Evolutionary conservation across 2,888 invertebrate species (phyloP).

Genomic region (Tetranychus truncatus): DNA sequence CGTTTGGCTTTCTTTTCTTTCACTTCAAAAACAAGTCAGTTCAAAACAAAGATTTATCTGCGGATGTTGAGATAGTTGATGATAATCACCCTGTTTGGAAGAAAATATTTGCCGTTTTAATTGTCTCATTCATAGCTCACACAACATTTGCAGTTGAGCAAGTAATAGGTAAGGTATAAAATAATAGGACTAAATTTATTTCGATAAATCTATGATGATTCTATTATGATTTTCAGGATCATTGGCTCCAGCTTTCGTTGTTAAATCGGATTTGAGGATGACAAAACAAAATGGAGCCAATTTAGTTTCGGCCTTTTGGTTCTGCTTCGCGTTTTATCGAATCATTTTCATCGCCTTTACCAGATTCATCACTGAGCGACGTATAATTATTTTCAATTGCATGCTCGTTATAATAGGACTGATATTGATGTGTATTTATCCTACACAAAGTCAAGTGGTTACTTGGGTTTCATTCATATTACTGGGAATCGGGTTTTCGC

Average conservation of each 20-base stretch:
- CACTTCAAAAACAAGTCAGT: not conserved
- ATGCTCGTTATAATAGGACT: not conserved
- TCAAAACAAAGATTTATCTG: not conserved
- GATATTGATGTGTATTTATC: not conserved
- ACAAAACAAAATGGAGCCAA: not conserved
- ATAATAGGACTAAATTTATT: too few species aligned
- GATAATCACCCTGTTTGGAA: not conserved
- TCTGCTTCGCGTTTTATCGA: not conserved
- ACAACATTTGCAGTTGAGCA: conserved; percentile 1
- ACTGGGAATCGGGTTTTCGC: conserved; percentile 4
- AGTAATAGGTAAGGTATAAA: not conserved
- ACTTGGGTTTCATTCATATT: not conserved
- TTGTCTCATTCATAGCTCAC: not conserved
- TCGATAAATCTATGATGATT: too few species aligned
- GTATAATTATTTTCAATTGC: not conserved
- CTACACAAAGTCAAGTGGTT: not conserved
- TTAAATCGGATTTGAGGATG: not conserved
- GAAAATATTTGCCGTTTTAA: not conserved
- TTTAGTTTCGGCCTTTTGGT: not conserved
- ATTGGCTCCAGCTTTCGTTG: conserved; percentile 1
- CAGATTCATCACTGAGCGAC: not conserved
- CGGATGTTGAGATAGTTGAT: not conserved
- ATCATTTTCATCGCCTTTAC: not conserved
- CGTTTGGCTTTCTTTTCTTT: not conserved
- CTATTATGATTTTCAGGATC: not conserved